Percentiles rank a stretch among this genome's conserved stretches.
phyloP scores from a whole-genome alignment of 64 coral and sea anemone genomes.

The Pachyseris speciosa region DNA sequence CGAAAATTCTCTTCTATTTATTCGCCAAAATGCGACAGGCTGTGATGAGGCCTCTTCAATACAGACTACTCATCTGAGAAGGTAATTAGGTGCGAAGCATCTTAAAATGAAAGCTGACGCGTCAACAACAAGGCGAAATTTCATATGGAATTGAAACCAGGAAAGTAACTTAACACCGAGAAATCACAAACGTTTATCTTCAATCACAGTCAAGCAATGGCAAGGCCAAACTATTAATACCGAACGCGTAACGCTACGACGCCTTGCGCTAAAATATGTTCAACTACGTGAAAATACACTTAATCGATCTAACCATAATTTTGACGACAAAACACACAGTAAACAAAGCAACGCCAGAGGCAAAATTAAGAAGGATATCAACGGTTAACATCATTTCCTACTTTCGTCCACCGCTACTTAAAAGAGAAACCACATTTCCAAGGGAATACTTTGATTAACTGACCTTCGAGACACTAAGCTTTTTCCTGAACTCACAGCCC shows the following conservation, averaged over 20 bases:
- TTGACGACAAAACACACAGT: slow-evolving; percentile 37
- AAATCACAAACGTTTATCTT: slow-evolving; percentile 9
- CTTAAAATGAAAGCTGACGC: slow-evolving; percentile 4
- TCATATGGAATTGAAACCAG: neutral
- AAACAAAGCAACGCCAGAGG: slow-evolving; percentile 28
- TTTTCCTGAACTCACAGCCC: slow-evolving; percentile 87
- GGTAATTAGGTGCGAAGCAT: slow-evolving; percentile 45
- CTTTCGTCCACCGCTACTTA: neutral
- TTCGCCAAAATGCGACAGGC: neutral
- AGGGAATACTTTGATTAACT: slow-evolving; percentile 16
- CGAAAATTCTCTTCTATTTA: slow-evolving; percentile 28
- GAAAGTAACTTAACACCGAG: slow-evolving; percentile 29
- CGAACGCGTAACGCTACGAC: neutral
- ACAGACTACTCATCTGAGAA: slow-evolving; percentile 10
- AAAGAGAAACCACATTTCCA: neutral
- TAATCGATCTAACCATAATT: slow-evolving; percentile 35
- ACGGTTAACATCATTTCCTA: slow-evolving; percentile 6
- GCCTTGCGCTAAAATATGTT: neutral
- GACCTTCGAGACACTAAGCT: slow-evolving; percentile 87
- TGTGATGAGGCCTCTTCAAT: slow-evolving; percentile 2
- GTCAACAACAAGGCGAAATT: slow-evolving; percentile 16
- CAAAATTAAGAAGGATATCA: neutral
- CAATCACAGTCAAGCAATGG: neutral
- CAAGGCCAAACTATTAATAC: neutral
- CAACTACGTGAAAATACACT: slow-evolving; percentile 2